Base-by-base conservation (phyloP, 2,113 vertebrate species). In the Phylloscopus trochiloides region DNA sequence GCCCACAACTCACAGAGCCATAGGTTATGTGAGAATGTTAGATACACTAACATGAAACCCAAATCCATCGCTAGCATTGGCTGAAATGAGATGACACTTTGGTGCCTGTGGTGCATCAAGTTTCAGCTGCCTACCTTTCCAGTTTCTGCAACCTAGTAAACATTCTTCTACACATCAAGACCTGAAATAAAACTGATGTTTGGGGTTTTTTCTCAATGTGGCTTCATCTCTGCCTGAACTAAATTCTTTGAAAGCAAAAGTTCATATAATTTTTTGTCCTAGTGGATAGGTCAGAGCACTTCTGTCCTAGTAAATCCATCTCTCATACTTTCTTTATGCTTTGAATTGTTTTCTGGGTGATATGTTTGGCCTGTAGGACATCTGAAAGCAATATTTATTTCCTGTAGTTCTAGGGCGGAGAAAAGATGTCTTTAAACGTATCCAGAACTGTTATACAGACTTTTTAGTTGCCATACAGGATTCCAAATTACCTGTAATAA, bases 401-500 rank as follows among this genome's bases (percentile, higher is more conserved):
- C n/a, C 28, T 74, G 34, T 9, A 1, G 8, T 38, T 92, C 21
- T 52, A n/a, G 15, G 52, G 9, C 1, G 4, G 13, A 78, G 40
- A 50, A 81, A 90, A 90, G 6, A 43, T 51, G 10, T 36, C 32
- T 68, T 74, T 63, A 88, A 40, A 20, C 6, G 3, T 10, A 38
- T 81, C n/a, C 40, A 88, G 68, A 67, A n/a, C 28, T 28, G 15
- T 36, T 84, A 45, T 14, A 63, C 75, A 58, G 50, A 29, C 54
- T 48, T 83, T 66, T 66, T 26, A 18, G 15, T 84, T 83, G 8
- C 4, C 17, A 63, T 59, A 58, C 10, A 59, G 43, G 3, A 25
- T 81, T 84, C 51, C 43, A 80, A 88, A 88, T 80, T 70, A 71
- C 63, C 47, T 88, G 11, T 48, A 68, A 72, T 75, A 85, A 81